A percentile compares a stretch with the other conserved stretches of the same genome.
Evolutionary conservation across 2,888 invertebrate species (phyloP).

Genomic region (Isoperla grammatica): DNA sequence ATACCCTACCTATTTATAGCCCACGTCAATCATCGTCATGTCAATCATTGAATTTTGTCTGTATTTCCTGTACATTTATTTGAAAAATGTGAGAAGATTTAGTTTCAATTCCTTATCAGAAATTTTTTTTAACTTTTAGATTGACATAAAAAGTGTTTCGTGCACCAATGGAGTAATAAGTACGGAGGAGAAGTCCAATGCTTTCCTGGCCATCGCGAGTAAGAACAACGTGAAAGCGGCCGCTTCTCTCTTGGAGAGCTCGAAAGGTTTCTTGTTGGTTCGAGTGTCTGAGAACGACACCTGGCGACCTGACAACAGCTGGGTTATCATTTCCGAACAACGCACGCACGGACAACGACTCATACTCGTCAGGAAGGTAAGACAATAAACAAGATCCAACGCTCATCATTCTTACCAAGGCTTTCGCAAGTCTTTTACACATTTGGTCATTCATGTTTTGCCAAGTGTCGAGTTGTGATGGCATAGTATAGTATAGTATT

Average conservation of each 20-base stretch:
- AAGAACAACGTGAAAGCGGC: not conserved
- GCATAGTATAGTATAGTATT: no score
- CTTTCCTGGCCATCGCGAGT: conserved; percentile 2
- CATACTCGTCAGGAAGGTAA: conserved; percentile 1
- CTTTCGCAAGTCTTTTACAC: not conserved
- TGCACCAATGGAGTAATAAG: not conserved
- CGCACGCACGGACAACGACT: not conserved
- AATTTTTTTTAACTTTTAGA: no score
- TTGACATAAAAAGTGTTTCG: not conserved
- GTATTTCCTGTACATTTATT: no score
- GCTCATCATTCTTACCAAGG: no score
- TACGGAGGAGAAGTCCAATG: not conserved
- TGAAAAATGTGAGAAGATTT: no score
- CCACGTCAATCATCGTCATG: no score
- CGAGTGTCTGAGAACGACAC: not conserved
- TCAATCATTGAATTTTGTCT: no score
- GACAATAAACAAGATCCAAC: no score
- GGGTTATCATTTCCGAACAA: not conserved
- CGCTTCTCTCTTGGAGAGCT: not conserved
- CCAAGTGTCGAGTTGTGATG: no score
- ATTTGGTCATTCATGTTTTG: no score
- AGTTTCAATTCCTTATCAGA: no score
- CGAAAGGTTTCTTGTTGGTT: not conserved
- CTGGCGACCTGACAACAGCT: not conserved
- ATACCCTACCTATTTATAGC: no score